phyloP scores from a whole-genome alignment of 2,113 vertebrate species.

The Climacteris rufus region DNA sequence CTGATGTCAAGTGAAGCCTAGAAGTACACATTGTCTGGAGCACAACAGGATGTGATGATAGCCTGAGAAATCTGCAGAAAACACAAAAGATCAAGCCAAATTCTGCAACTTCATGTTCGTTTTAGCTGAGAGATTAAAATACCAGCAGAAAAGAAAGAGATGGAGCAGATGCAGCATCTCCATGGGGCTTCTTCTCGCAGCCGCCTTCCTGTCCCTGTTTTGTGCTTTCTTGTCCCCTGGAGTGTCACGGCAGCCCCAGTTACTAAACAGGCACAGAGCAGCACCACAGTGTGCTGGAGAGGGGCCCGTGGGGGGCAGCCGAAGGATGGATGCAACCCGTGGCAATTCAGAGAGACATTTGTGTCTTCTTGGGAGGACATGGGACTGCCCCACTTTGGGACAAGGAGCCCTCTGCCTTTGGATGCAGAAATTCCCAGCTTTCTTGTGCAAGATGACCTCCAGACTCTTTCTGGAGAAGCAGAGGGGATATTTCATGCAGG shows the following conservation, averaged over 20 bases:
- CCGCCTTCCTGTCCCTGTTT: background rate
- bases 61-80: background rate
- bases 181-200: background rate
- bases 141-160: background rate
- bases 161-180: slow-evolving; percentile 44
- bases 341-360: background rate
- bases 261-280: background rate
- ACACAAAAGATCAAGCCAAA: background rate
- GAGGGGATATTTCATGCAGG: accelerated
- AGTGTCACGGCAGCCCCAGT: background rate
- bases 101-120: background rate
- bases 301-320: background rate
- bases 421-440: background rate
- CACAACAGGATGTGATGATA: background rate
- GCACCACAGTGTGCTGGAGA: accelerated
- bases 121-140: slow-evolving; percentile 27
- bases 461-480: background rate
- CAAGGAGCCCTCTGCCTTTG: background rate
- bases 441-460: background rate
- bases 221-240: background rate
- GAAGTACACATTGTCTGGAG: background rate
- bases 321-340: background rate
- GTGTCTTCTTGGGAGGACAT: background rate
- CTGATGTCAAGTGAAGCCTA: background rate
- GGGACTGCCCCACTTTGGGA: background rate